These are phyloP conservation scores for Erethizon dorsatum DNA, from an alignment of 2,797 vertebrate genomes.

Conservation along the genomic window DNA sequence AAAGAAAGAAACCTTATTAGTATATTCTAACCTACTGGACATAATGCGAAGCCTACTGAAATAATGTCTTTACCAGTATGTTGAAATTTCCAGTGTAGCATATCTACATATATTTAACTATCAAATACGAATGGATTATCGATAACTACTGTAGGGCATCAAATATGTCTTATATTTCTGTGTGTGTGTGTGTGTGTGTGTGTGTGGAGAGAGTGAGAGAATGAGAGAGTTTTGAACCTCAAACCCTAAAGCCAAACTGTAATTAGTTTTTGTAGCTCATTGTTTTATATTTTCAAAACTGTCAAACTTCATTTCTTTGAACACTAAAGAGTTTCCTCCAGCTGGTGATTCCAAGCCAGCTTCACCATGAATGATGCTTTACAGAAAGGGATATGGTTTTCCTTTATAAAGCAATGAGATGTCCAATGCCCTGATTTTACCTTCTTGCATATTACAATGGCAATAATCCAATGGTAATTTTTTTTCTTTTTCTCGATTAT, in stretches of 20 bases:
- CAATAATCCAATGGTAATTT: background rate
- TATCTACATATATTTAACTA: background rate
- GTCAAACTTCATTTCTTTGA: conserved; percentile 9
- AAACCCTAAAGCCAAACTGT: background rate
- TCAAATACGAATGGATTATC: background rate
- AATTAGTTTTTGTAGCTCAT: background rate
- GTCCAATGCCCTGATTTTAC: background rate
- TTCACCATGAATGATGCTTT: background rate
- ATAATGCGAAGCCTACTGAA: background rate
- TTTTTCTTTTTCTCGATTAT: background rate
- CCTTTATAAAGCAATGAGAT: background rate
- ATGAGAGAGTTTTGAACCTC: background rate
- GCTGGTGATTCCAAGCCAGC: background rate
- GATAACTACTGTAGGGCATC: accelerated
- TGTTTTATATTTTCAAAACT: conserved; percentile 52
- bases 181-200: background rate
- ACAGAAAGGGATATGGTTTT: background rate
- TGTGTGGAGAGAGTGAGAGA: background rate
- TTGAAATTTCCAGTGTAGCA: background rate
- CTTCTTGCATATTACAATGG: background rate
- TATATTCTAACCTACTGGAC: background rate
- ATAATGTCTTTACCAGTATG: background rate
- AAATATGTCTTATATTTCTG: background rate
- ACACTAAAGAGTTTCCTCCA: background rate
- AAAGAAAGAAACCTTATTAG: background rate